Evolutionary conservation across 2,797 vertebrate genomes (phyloP).

Genomic region (Podarcis siculus): DNA sequence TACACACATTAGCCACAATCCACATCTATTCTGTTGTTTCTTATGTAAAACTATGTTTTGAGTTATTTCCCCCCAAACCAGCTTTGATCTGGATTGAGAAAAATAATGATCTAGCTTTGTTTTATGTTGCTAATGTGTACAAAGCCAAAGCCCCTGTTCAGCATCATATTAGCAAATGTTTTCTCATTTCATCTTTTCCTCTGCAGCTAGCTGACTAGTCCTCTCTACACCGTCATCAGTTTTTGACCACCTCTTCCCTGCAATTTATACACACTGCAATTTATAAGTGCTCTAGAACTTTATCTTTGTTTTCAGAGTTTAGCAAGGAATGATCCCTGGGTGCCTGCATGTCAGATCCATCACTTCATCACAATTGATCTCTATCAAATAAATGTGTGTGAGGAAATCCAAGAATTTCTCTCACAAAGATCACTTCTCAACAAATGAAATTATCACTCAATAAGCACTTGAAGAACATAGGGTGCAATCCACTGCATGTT

Average conservation of each 20-base stretch:
- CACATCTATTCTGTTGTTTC: no score
- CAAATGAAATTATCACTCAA: not conserved
- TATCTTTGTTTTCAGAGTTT: not conserved
- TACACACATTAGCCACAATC: no score
- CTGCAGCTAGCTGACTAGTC: not conserved
- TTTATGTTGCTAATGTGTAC: no score
- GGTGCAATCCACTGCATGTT: not conserved
- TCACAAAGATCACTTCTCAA: not conserved
- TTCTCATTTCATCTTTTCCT: not conserved
- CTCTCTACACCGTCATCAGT: not conserved
- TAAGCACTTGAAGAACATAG: not conserved
- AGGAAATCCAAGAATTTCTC: not conserved
- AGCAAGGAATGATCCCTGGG: no score
- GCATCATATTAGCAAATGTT: not conserved
- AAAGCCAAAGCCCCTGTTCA: not conserved
- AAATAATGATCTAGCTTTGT: no score
- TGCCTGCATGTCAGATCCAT: not conserved
- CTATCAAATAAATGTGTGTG: not conserved
- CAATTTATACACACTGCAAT: not conserved
- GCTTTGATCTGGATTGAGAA: no score
- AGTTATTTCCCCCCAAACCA: no score
- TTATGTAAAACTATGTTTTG: no score
- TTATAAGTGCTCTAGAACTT: not conserved
- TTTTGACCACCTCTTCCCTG: not conserved
- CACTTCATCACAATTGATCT: no score